These are phyloP conservation scores for Paramisgurnus dabryanus DNA, from an alignment of 2,113 vertebrate genomes.

Conservation along the genomic window DNA sequence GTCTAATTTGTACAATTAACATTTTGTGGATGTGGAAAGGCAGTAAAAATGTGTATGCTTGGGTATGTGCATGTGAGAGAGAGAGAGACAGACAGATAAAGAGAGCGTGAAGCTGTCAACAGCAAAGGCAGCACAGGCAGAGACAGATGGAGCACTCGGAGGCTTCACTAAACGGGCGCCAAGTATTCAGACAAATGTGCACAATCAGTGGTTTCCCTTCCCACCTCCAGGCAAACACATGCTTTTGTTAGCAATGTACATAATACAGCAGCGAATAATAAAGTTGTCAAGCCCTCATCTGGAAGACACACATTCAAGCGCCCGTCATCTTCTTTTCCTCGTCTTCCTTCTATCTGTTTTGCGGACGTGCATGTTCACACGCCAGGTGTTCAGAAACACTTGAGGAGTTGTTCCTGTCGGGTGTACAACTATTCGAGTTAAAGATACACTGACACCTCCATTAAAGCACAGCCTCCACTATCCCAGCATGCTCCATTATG, in stretches of 20 bases:
- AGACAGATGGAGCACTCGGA: conserved; percentile 70
- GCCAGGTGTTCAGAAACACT: conserved; percentile 59
- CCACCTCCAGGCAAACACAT: conserved; percentile 53
- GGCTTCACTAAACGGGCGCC: conserved; percentile 69
- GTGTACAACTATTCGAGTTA: conserved; percentile 47
- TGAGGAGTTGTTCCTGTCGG: conserved; percentile 51
- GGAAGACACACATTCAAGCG: conserved; percentile 56
- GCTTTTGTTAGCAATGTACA: conserved; percentile 58
- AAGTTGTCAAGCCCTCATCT: conserved; percentile 68
- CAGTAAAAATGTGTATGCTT: conserved; percentile 25
- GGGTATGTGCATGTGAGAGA: conserved; percentile 15
- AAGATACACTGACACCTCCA: conserved; percentile 23
- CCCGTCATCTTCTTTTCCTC: conserved; percentile 35
- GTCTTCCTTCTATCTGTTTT: neutral
- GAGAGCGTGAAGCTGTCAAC: conserved; percentile 24
- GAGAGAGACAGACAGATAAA: conserved; percentile 14
- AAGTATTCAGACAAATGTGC: conserved; percentile 67
- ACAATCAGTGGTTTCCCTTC: conserved; percentile 59
- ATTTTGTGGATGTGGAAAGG: conserved; percentile 18
- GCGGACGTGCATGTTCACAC: conserved; percentile 25
- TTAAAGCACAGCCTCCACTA: neutral
- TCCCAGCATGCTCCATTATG: conserved; percentile 33
- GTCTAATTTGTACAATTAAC: neutral
- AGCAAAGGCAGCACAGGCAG: conserved; percentile 38
- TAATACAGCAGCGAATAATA: conserved; percentile 68